phyloP scores from a whole-genome alignment of 1,140 invertebrate genomes.

The Harlomillsia oculata region DNA sequence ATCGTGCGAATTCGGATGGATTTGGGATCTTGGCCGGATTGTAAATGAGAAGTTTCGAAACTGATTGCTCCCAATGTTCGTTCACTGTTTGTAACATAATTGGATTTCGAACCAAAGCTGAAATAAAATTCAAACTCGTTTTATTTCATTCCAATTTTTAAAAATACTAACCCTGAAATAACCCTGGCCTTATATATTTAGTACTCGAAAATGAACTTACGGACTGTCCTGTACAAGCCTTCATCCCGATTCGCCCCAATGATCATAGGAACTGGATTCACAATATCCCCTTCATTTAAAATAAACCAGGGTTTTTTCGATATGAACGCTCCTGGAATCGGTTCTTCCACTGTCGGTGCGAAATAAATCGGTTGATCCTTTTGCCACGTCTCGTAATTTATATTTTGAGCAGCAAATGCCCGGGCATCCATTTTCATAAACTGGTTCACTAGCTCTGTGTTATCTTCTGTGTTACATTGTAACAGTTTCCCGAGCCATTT shows the following conservation, averaged over 20 bases:
- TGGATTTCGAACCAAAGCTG: background rate
- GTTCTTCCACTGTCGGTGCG: conserved; percentile 19
- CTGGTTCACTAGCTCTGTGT: conserved; percentile 3
- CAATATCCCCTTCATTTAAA: conserved; percentile 10
- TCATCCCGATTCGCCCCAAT: conserved; percentile 21
- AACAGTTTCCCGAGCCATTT: conserved; percentile 15
- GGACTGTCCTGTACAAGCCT: conserved; percentile 14
- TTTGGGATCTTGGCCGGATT: background rate
- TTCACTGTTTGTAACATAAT: background rate
- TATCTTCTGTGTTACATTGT: conserved; percentile 12
- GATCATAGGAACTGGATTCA: conserved; percentile 30
- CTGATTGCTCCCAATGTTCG: background rate
- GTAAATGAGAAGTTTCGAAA: background rate
- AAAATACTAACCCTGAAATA: background rate
- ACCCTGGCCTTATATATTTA: background rate
- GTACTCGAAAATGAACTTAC: background rate
- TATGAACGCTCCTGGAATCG: conserved; percentile 15
- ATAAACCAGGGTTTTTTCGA: conserved; percentile 16
- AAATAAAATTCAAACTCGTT: background rate
- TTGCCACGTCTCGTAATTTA: background rate
- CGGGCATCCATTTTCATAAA: conserved; percentile 16
- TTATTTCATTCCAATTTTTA: background rate
- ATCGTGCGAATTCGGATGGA: background rate
- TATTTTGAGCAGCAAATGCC: conserved; percentile 3
- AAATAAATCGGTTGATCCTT: conserved; percentile 6